These are phyloP conservation scores for Enteromius thamalakanensis DNA, from an alignment of 2,797 vertebrate species.

Conservation along the genomic window DNA sequence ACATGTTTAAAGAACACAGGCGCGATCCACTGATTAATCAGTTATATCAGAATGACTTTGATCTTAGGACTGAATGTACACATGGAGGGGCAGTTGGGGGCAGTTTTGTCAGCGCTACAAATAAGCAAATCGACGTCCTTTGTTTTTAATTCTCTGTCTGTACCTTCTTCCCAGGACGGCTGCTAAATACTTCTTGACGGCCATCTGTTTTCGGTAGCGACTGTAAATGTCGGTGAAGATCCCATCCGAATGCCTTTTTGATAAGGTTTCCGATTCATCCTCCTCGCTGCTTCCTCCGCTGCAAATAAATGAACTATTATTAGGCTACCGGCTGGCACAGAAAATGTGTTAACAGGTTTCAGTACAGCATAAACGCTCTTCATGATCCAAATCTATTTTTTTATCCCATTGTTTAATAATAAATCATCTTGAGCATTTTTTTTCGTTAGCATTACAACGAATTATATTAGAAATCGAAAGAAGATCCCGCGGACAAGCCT, in stretches of 20 bases:
- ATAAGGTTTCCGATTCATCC: conserved; percentile 88
- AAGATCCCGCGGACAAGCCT: conserved; percentile 58
- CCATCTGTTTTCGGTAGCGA: conserved; percentile 99
- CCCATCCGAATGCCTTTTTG: conserved; percentile 97
- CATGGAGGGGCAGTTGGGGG: conserved; percentile 79
- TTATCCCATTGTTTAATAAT: neutral
- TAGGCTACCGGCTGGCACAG: conserved; percentile 29
- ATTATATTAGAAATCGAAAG: conserved; percentile 51
- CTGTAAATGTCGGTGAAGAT: conserved; percentile 99
- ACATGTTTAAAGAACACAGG: conserved; percentile 99
- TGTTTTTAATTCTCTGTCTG: conserved; percentile 99
- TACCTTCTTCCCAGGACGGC: conserved; percentile 99
- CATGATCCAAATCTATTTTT: neutral
- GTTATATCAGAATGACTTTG: conserved; percentile 93
- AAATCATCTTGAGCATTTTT: neutral
- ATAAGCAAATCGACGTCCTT: conserved; percentile 97
- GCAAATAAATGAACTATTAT: conserved; percentile 37
- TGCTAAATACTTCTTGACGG: conserved; percentile 99
- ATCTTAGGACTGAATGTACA: conserved; percentile 79
- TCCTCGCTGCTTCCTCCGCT: conserved; percentile 79
- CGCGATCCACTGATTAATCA: conserved; percentile 92
- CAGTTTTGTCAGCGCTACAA: conserved; percentile 88
- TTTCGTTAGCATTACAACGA: conserved; percentile 42
- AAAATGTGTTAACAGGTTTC: conserved; percentile 55
- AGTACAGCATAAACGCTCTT: conserved; percentile 11